phyloP scores from a whole-genome alignment of 2,888 invertebrate species.

The Heteropelma amictum region DNA sequence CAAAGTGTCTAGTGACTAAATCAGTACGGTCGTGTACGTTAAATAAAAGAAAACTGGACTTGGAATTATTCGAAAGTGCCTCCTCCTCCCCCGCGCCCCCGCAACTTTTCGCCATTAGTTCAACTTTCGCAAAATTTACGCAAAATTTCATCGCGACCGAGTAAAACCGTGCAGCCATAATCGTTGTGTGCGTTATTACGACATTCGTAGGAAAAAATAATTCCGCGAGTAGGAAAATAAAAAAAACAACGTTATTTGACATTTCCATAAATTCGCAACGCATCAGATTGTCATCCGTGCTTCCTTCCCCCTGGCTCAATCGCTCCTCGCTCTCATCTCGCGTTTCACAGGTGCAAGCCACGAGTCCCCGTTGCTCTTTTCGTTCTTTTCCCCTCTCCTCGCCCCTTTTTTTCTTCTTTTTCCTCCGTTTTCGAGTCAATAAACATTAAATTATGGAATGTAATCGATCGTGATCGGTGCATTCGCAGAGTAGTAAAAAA shows the following conservation, averaged over 20 bases:
- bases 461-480: slow-evolving; percentile 50
- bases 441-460: slow-evolving; percentile 64
- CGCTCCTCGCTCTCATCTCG: slow-evolving; percentile 19
- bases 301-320: slow-evolving; percentile 56
- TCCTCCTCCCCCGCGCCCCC: neutral
- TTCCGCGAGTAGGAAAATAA: slow-evolving; percentile 2
- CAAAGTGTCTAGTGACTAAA: slow-evolving; percentile 43
- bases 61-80: neutral
- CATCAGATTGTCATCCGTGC: slow-evolving; percentile 59
- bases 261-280: slow-evolving; percentile 47
- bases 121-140: neutral
- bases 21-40: slow-evolving; percentile 15
- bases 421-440: no score
- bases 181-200: slow-evolving; percentile 1
- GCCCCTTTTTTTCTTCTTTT: no score
- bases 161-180: no score
- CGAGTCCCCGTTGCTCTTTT: slow-evolving; percentile 37
- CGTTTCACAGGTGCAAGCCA: slow-evolving; percentile 28
- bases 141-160: neutral
- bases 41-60: neutral
- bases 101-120: slow-evolving; percentile 16
- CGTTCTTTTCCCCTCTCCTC: neutral
- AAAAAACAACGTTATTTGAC: slow-evolving; percentile 32
- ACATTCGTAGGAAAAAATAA: neutral
- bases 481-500: slow-evolving; percentile 30